Conservation (phyloP, 2,888 invertebrate species). For the Drosophila pegasa region DNA sequence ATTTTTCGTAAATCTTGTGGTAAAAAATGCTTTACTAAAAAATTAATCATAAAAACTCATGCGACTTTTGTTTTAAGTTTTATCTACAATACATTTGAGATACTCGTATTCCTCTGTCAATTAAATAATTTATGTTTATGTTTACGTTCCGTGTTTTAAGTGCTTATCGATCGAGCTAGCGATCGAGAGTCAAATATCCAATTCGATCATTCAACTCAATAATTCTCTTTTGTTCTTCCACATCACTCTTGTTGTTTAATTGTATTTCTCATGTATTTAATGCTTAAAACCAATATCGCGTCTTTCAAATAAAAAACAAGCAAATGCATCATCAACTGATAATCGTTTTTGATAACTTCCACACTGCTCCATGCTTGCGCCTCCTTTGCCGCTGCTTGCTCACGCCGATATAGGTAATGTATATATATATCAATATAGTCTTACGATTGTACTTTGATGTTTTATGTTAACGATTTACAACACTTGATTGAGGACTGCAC, state of each 20-base stretch:
- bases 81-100: slow-evolving; percentile 57
- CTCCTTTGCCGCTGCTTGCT: slow-evolving; percentile 49
- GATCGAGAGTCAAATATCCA: slow-evolving; percentile 35
- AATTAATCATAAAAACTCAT: slow-evolving; percentile 85
- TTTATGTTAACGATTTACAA: slow-evolving; percentile 25
- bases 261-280: slow-evolving; percentile 78
- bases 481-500: slow-evolving; percentile 46
- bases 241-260: slow-evolving; percentile 69
- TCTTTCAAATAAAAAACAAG: slow-evolving; percentile 63
- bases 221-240: slow-evolving; percentile 27
- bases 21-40: slow-evolving; percentile 84
- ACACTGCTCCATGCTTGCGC: slow-evolving; percentile 49
- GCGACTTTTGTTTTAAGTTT: slow-evolving; percentile 82
- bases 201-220: slow-evolving; percentile 26
- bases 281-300: slow-evolving; percentile 74
- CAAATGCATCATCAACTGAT: slow-evolving; percentile 66
- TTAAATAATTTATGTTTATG: slow-evolving; percentile 61
- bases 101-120: slow-evolving; percentile 58
- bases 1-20: slow-evolving; percentile 38
- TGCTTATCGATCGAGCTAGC: slow-evolving; percentile 42
- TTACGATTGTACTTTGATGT: slow-evolving; percentile 16
- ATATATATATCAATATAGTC: slow-evolving; percentile 3
- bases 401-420: slow-evolving; percentile 48
- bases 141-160: slow-evolving; percentile 65
- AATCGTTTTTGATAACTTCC: slow-evolving; percentile 63